Evolutionary conservation across 23 tunicate species (phyloP).

Genomic region (Styela clava): DNA sequence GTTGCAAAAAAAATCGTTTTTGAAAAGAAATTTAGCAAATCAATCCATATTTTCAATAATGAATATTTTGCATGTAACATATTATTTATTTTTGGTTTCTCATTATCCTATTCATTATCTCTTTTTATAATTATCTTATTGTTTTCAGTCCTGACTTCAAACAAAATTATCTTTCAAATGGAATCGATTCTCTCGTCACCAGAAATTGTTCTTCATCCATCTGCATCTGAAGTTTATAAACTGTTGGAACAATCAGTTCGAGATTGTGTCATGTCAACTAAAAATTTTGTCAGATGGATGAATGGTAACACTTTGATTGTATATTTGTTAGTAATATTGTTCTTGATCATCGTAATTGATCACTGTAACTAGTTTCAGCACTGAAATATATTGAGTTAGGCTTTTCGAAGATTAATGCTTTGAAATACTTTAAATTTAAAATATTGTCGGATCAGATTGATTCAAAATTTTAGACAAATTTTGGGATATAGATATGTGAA

Average conservation of each 20-base stretch:
- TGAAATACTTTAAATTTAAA: background rate
- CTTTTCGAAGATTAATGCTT: background rate
- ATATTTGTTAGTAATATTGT: background rate
- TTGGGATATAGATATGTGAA: too few species aligned
- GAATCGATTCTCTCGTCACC: constrained; percentile 89
- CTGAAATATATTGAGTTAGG: background rate
- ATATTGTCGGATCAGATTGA: too few species aligned
- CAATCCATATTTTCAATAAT: too few species aligned
- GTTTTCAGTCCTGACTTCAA: constrained; percentile 52
- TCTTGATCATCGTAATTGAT: too few species aligned
- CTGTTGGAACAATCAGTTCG: constrained; percentile 66
- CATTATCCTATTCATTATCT: too few species aligned
- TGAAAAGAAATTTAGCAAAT: too few species aligned
- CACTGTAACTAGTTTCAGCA: too few species aligned
- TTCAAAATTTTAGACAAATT: too few species aligned
- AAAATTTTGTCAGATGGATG: constrained; percentile 93
- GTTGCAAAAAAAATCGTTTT: too few species aligned
- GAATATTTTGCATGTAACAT: too few species aligned
- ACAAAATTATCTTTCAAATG: constrained; percentile 76
- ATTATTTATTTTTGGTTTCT: too few species aligned
- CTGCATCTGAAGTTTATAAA: constrained; percentile 79
- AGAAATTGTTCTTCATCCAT: constrained; percentile 90
- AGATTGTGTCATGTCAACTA: constrained; percentile 78
- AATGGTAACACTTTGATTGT: constrained; percentile 44
- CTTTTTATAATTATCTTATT: too few species aligned